These are phyloP conservation scores for Muscicapa comitata DNA, from an alignment of 2,797 vertebrate genomes.

Conservation along the genomic window DNA sequence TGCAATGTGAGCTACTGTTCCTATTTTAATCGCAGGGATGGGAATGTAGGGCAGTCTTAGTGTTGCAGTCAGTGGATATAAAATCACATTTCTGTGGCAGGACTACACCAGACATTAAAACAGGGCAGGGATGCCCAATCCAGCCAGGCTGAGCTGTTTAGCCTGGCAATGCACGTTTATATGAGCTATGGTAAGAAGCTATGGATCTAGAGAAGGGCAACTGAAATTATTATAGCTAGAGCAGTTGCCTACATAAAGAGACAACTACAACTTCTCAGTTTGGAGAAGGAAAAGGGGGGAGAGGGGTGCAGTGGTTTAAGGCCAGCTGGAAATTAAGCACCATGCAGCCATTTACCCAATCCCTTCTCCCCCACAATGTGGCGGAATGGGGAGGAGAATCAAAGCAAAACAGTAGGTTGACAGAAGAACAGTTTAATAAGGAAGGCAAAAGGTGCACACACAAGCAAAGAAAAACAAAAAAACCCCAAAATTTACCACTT, in stretches of 20 bases:
- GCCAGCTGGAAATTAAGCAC: background rate
- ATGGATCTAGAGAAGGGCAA: background rate
- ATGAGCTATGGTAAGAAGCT: background rate
- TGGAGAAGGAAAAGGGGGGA: background rate
- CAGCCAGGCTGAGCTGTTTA: background rate
- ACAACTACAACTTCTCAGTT: background rate
- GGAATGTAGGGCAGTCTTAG: background rate
- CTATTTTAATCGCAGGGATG: background rate
- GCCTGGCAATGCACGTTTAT: background rate
- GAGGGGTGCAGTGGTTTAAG: fast-evolving
- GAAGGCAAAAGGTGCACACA: background rate
- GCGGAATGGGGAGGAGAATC: background rate
- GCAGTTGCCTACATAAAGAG: background rate
- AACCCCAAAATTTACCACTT: background rate
- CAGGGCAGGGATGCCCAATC: background rate
- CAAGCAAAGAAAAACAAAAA: background rate
- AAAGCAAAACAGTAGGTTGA: background rate
- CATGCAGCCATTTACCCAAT: background rate
- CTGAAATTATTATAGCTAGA: background rate
- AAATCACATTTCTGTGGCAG: background rate
- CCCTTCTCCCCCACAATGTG: background rate
- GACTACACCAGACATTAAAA: background rate
- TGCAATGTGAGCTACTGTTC: background rate
- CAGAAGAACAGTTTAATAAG: background rate
- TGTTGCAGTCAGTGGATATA: background rate